Percentiles rank a stretch among this genome's conserved stretches.
Evolutionary conservation across 2,888 invertebrate species (phyloP).

Genomic region (Orthosia cruda): DNA sequence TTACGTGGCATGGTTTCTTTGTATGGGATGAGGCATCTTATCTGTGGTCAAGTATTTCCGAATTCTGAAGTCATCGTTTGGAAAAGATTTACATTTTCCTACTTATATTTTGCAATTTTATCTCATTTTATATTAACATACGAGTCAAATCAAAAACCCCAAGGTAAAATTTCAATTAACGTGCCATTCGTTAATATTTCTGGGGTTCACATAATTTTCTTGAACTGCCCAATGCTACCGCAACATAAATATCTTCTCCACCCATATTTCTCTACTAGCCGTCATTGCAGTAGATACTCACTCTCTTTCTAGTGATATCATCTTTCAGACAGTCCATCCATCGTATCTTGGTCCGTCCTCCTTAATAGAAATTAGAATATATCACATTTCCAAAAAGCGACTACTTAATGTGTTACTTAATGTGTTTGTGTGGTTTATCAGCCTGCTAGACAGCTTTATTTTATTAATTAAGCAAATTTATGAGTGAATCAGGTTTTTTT

Average conservation of each 20-base stretch:
- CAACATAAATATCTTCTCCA: too few species aligned
- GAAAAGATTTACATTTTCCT: neutral
- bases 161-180: neutral
- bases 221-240: neutral
- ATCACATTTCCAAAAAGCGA: neutral
- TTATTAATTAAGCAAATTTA: neutral
- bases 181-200: too few species aligned
- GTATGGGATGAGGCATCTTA: too few species aligned
- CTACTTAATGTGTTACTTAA: neutral
- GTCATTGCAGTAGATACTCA: too few species aligned
- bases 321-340: too few species aligned
- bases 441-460: neutral
- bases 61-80: too few species aligned
- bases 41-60: too few species aligned
- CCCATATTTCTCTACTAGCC: too few species aligned
- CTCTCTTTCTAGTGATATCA: too few species aligned
- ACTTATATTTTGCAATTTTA: neutral
- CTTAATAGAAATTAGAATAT: too few species aligned
- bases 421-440: neutral
- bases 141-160: neutral
- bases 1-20: too few species aligned
- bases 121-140: neutral
- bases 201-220: neutral
- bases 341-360: too few species aligned
- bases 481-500: neutral